phyloP scores from a whole-genome alignment of 1,140 invertebrate genomes.

The Cyclina sinensis region DNA sequence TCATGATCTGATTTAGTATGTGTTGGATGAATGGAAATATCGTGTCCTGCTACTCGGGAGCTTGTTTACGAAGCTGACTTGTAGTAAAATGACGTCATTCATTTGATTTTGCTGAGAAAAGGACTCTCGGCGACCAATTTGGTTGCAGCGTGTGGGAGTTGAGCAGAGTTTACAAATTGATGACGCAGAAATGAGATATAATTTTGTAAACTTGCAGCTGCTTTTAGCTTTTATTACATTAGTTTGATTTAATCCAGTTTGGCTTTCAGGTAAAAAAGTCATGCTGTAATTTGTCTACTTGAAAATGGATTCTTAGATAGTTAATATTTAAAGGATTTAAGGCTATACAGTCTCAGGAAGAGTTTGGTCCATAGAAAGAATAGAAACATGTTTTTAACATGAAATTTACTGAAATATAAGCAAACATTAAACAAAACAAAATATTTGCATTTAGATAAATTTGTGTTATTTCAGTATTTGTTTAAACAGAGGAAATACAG shows the following conservation, averaged over 20 bases:
- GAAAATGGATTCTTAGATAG: too few relatives aligned
- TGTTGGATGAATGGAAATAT: constrained; percentile 46
- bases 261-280: background rate
- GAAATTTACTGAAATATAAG: too few relatives aligned
- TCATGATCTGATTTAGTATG: constrained; percentile 48
- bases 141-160: constrained; percentile 4
- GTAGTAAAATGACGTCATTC: constrained; percentile 54
- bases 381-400: too few relatives aligned
- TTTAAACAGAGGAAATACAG: too few relatives aligned
- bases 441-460: too few relatives aligned
- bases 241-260: constrained; percentile 8
- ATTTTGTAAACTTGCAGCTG: constrained; percentile 24
- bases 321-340: too few relatives aligned
- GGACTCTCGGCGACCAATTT: constrained; percentile 11
- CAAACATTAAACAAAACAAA: too few relatives aligned
- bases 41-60: background rate
- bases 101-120: background rate
- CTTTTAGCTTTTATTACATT: constrained; percentile 31
- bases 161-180: constrained; percentile 13
- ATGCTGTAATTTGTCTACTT: too few relatives aligned
- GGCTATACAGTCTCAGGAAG: too few relatives aligned
- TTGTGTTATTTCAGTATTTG: too few relatives aligned
- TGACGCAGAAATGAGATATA: constrained; percentile 27
- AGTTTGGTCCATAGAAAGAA: too few relatives aligned
- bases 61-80: constrained; percentile 32